Conservation (phyloP, 1,140 invertebrate species). For the Eulimnadia texana region DNA sequence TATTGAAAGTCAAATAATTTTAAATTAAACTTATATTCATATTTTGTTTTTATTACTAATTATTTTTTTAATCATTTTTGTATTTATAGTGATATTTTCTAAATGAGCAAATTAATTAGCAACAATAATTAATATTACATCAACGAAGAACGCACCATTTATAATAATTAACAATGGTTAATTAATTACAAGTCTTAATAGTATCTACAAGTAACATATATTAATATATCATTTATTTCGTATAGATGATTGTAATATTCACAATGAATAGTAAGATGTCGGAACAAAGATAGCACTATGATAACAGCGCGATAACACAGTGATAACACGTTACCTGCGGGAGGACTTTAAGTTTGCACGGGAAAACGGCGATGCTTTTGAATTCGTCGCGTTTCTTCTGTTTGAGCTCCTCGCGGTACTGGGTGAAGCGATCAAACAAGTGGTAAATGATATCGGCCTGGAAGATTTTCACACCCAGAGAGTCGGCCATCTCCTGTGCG, state of each 20-base stretch:
- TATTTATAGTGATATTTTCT: too few species aligned
- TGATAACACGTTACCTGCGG: conserved; percentile 52
- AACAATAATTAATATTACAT: too few species aligned
- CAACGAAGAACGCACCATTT: too few species aligned
- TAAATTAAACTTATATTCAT: not conserved
- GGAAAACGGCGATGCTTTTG: conserved; percentile 94
- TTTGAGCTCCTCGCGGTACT: conserved; percentile 86
- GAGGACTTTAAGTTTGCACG: conserved; percentile 77
- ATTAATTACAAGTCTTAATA: too few species aligned
- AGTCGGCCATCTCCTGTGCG: conserved; percentile 92
- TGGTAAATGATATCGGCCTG: conserved; percentile 99
- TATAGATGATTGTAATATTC: not conserved
- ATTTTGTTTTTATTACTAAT: too few species aligned
- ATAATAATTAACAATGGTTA: too few species aligned
- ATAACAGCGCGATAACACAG: conserved; percentile 30
- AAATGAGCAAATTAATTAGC: too few species aligned
- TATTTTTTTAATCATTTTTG: too few species aligned
- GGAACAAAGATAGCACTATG: not conserved
- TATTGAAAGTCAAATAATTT: too few species aligned
- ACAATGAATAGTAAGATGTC: not conserved
- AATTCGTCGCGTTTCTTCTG: conserved; percentile 85
- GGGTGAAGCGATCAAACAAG: conserved; percentile 93
- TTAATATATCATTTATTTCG: not conserved
- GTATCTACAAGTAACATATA: too few species aligned
- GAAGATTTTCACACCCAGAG: conserved; percentile 89